Evolutionary conservation across 2,888 invertebrate genomes (phyloP).

Genomic region (Cacoxenus indagator): DNA sequence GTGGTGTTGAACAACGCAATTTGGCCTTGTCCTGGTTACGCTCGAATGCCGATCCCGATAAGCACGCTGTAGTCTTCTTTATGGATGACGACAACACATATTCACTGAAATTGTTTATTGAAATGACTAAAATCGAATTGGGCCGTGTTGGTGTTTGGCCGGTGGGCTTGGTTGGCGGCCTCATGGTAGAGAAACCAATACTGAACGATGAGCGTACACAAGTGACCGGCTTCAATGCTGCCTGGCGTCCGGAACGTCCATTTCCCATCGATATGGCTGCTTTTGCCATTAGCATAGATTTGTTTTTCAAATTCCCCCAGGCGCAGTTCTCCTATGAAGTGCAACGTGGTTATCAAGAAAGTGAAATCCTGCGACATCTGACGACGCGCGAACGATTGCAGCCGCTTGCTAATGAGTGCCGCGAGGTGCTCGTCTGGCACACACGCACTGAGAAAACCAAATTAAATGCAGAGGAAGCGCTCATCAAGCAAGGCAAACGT

Average conservation of each 20-base stretch:
- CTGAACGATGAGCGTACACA: constrained; percentile 76
- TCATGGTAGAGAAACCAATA: constrained; percentile 92
- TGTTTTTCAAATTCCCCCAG: constrained; percentile 79
- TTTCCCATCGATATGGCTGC: constrained; percentile 99
- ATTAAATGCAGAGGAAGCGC: constrained; percentile 78
- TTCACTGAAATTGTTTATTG: constrained; percentile 87
- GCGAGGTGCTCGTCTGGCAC: constrained; percentile 98
- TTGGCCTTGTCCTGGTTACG: constrained; percentile 83
- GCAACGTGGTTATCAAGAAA: constrained; percentile 90
- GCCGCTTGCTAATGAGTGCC: constrained; percentile 90
- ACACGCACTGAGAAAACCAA: constrained; percentile 93
- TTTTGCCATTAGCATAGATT: constrained; percentile 86
- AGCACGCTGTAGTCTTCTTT: constrained; percentile 83
- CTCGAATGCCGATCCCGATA: constrained; percentile 72
- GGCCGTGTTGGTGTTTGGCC: constrained; percentile 89
- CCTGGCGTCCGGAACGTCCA: constrained; percentile 90
- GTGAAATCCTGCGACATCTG: constrained; percentile 83
- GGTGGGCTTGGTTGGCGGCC: constrained; percentile 95
- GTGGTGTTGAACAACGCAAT: constrained; percentile 94
- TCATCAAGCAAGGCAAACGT: constrained; percentile 71
- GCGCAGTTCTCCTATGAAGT: constrained; percentile 88
- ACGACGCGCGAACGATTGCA: constrained; percentile 84
- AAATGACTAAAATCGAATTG: constrained; percentile 84
- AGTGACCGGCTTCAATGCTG: constrained; percentile 76
- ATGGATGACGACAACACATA: constrained; percentile 99